These are phyloP conservation scores for Lateolabrax maculatus DNA, from an alignment of 2,797 vertebrate genomes.

Conservation along the genomic window DNA sequence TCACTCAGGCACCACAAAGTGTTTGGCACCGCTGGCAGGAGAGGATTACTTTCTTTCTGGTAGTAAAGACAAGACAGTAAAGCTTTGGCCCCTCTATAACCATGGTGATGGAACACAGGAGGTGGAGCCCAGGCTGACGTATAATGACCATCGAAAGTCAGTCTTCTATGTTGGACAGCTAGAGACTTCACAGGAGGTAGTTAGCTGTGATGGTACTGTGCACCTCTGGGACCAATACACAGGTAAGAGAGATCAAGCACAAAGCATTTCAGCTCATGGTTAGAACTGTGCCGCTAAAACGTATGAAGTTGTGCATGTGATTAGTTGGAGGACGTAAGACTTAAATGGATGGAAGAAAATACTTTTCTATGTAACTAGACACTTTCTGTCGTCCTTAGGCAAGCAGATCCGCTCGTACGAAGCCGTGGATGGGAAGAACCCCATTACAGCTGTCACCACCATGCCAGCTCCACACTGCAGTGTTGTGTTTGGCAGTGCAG, in stretches of 20 bases:
- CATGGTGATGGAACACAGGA: conserved; percentile 93
- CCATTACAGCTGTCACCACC: conserved; percentile 93
- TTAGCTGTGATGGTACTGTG: conserved; percentile 97
- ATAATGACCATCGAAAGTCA: conserved; percentile 92
- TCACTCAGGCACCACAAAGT: conserved; percentile 93
- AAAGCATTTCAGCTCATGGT: not conserved
- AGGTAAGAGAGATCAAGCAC: conserved; percentile 79
- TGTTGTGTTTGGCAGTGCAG: conserved; percentile 93
- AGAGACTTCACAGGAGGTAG: conserved; percentile 92
- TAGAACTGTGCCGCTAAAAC: not conserved
- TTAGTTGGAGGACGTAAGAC: not conserved
- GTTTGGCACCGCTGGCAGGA: conserved; percentile 89
- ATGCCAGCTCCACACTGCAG: conserved; percentile 96
- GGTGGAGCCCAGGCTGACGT: conserved; percentile 89
- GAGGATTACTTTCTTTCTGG: conserved; percentile 98
- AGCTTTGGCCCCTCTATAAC: conserved; percentile 97
- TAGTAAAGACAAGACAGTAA: conserved; percentile 97
- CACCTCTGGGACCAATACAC: conserved; percentile 98
- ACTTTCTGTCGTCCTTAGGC: conserved; percentile 80
- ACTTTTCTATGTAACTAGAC: conserved; percentile 1
- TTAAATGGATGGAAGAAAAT: not conserved
- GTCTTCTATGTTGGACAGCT: conserved; percentile 95
- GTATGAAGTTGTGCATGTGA: not conserved
- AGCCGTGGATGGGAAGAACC: conserved; percentile 92
- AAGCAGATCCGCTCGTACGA: conserved; percentile 93